Evolutionary conservation across 2,797 vertebrate genomes (phyloP), one percentile per base, ranked within the genome.

Genomic region (Caiman crocodilus): DNA sequence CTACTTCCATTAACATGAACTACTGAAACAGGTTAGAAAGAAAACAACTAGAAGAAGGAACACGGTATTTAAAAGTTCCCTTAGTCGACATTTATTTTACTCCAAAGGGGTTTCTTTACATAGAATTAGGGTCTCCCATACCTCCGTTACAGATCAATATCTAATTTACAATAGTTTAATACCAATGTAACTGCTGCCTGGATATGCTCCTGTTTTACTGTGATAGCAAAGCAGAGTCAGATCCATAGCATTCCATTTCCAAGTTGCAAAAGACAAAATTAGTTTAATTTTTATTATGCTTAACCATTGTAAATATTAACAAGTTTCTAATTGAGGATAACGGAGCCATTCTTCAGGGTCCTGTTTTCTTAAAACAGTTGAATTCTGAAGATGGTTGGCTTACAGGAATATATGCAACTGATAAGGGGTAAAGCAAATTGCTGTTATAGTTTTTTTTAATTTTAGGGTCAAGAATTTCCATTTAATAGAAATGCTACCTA

Each of bases 321-420:
- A 85, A 50, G 18, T 85, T 56, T 87, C 23, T 61, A 50, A 35
- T 18, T 76, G 78, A 28, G 87, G 82, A 90, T 75, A 60, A 85
- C 84, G 94, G 81, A 84, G 91, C 71, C 78, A 84, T 93, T 96
- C 85, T 91, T 97, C 96, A 96, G 95, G 84, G 90, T 15, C 35
- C 78, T 92, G 73, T 7, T 95, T 94, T 71, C 92, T 84, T n/a
- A 60, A 3, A 77, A 83, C 83, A 10, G 92, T 95, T 93, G 63
- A 95, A 92, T 96, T 95, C 95, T 42, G 11, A 90, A 97, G 90
- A 86, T 94, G 93, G 94, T 97, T 14, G 7, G 59, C 79, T 96
- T 94, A 88, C 90, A 88, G 90, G 96, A 95, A 88, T 81, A 84
- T 2, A 7, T 69, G 76, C 80, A 88, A 90, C 89, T 96, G 91